Evolutionary conservation across 2,113 vertebrate genomes (phyloP), one percentile per base, ranked within the genome.

Genomic region (Limanda limanda): DNA sequence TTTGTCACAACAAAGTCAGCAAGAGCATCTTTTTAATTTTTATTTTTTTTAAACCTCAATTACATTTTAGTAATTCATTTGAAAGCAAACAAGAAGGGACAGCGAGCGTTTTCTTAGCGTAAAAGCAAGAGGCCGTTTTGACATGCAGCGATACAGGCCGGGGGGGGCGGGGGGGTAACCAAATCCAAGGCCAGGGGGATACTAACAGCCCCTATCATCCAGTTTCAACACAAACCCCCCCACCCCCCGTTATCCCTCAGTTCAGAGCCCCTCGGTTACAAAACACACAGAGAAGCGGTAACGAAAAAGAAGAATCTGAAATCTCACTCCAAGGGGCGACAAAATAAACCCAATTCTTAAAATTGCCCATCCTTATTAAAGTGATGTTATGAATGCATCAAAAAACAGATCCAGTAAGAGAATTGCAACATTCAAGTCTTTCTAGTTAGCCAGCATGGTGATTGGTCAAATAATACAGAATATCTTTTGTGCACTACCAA

Each of bases 1-100:
- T 90, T 91, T 91, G 89, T 92, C 92, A 95, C 92, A 93, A 94
- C 87, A 91, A 93, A 92, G 90, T 90, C 91, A 93, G 89, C 86
- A 83, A 91, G 86, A 94, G 90, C 88, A 68, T 89, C 65, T 86
- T 86, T 68, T 63, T 59, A 27, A 27, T 27, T 25, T 82, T 71
- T 78, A 80, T 67, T 66, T 66, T n/a, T 79, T 31, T 31, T 8
- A 6, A 31, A 31, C 79, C 77, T 81, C 75, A 66, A 70, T 88
- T 84, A 89, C 77, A 85, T 56, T 65, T 78, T 86, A 83, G 85
- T 85, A 80, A 75, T 73, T 87, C 23, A 78, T 85, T 88, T 88
- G 27, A 90, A 93, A 91, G 91, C 91, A 92, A 62, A 92, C 88
- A 74, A 57, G 91, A 66, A 87, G 90, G 78, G 78, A 89, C 69